Conservation (phyloP, 23 tunicate genomes). For the Botrylloides violaceus region DNA sequence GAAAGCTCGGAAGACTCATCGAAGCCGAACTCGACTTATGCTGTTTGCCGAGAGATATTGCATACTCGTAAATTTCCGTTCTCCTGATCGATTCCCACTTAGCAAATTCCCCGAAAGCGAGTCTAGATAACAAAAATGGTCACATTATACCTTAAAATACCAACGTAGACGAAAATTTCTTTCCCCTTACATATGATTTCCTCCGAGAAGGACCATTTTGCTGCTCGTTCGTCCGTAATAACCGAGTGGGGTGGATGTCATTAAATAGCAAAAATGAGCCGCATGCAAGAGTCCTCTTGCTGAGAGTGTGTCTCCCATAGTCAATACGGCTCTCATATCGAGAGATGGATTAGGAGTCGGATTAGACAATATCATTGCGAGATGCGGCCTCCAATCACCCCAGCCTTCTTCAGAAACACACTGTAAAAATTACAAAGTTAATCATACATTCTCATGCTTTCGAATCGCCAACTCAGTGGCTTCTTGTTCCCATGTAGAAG, state of each 20-base stretch:
- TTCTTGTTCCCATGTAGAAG: too few relatives aligned
- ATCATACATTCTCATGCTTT: too few relatives aligned
- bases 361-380: slow-evolving; percentile 97
- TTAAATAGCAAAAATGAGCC: slow-evolving; percentile 94
- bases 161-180: not conserved
- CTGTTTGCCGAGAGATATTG: slow-evolving; percentile 49
- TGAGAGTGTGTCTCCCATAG: slow-evolving; percentile 85
- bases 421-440: slow-evolving; percentile 19
- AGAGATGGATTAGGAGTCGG: slow-evolving; percentile 45
- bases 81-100: slow-evolving; percentile 53
- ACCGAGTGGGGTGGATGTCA: slow-evolving; percentile 75
- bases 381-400: slow-evolving; percentile 99
- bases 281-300: slow-evolving; percentile 72
- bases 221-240: slow-evolving; percentile 43
- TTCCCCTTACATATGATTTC: slow-evolving; percentile 66
- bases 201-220: slow-evolving; percentile 88
- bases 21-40: not conserved
- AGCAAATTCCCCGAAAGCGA: slow-evolving; percentile 59
- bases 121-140: too few relatives aligned
- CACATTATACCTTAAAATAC: too few relatives aligned
- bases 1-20: slow-evolving; percentile 42
- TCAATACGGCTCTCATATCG: slow-evolving; percentile 59
- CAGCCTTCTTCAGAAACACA: slow-evolving; percentile 82
- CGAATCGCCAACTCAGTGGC: too few relatives aligned
- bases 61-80: slow-evolving; percentile 92